Evolutionary conservation across 2,113 vertebrate genomes (phyloP).

Genomic region (Oryzias curvinotus): DNA sequence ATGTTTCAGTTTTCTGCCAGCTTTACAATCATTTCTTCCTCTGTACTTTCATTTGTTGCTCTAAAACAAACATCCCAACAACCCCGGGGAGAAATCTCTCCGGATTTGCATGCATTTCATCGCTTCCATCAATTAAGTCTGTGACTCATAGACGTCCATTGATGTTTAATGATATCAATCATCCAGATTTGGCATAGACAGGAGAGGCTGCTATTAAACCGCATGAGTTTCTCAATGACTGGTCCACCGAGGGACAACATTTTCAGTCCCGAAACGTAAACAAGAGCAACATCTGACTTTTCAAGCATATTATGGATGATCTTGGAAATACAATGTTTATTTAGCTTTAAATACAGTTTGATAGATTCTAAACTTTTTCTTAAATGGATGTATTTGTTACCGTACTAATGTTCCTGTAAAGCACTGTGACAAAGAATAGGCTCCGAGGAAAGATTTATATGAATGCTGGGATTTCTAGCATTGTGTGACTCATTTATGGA

Average conservation of each 20-base stretch:
- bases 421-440: neutral
- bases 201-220: constrained; percentile 40
- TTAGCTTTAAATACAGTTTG: neutral
- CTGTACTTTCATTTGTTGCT: constrained; percentile 38
- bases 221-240: constrained; percentile 59
- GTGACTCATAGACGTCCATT: constrained; percentile 65
- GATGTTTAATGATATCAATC: constrained; percentile 68
- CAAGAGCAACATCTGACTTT: constrained; percentile 4
- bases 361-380: constrained; percentile 11
- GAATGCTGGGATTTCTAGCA: neutral
- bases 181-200: constrained; percentile 57
- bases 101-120: constrained; percentile 55
- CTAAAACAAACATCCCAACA: constrained; percentile 57
- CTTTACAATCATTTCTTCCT: constrained; percentile 34
- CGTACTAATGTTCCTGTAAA: neutral
- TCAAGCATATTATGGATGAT: neutral
- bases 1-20: constrained; percentile 8
- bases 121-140: constrained; percentile 55
- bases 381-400: neutral
- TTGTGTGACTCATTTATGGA: constrained; percentile 24
- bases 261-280: constrained; percentile 52
- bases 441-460: neutral
- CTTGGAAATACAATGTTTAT: neutral
- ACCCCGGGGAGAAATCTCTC: constrained; percentile 37
- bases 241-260: constrained; percentile 47